Evolutionary conservation across 2,888 invertebrate species (phyloP), one percentile per base, ranked within the genome.

Genomic region (Drosophila pseudotakahashii): DNA sequence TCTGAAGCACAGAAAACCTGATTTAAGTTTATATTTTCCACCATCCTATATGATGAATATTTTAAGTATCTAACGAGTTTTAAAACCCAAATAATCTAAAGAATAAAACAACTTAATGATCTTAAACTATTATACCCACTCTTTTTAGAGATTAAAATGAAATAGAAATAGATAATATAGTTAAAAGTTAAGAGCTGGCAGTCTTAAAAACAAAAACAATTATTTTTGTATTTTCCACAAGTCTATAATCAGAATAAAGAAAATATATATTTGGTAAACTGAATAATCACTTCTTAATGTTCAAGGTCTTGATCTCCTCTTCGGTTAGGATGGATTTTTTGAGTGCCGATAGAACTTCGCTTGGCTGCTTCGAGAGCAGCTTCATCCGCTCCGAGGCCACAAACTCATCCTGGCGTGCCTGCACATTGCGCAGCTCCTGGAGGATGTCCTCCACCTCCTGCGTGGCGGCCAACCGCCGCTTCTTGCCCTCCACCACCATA

Each of bases 351-450:
- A 81, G 51, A 9, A 81, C 55, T 13, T 78, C 76, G 0, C 32
- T 14, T 1, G 68, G 32, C 23, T 84, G 71, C 10, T 36, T 39
- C 9, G 44, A 48, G 2, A 81, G 82, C 30, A 87, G 6, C 23
- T 79, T 74, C 69, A 87, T 64, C 13, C 81, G 81, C 34, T 84
- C 81, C 60, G 78, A 51, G 1, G 70, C 69, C n/a, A 74, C 51
- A 11, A 73, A 47, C 0, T 47, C 61, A 39, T 87, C 82, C 69
- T 74, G 36, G 1, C 76, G 60, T 3, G 0, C n/a, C 52, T 81
- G 77, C 53, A 59, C 39, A 45, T 87, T 79, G 26, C 39, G 42
- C 3, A 78, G 13, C 0, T 63, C 34, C 44, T 70, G 55, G 23
- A 16, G 23, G 0, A 84, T 39, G 41, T 30, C n/a, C 2, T 58